Percentiles rank a stretch among this genome's conserved stretches.
Evolutionary conservation across 2,888 invertebrate species (phyloP).

Genomic region (Limnephilus rhombicus): DNA sequence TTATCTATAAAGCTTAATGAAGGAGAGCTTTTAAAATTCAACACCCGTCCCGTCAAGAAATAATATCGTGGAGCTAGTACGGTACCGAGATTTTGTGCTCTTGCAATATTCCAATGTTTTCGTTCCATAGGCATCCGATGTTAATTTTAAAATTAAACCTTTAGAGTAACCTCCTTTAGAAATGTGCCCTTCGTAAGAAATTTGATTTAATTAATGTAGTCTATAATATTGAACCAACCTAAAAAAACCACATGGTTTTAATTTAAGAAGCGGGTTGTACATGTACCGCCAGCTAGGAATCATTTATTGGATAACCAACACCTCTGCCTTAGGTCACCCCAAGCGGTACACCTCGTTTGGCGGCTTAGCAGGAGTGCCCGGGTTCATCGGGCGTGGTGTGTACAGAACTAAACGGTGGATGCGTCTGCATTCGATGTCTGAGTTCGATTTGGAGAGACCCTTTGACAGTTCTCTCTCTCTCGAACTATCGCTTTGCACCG

Average conservation of each 20-base stretch:
- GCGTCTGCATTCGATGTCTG: too few relatives aligned
- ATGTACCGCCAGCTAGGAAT: too few relatives aligned
- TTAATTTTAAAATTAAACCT: neutral
- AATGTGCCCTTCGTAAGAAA: neutral
- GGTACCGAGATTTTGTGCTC: neutral
- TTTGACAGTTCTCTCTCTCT: too few relatives aligned
- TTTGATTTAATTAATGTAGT: neutral
- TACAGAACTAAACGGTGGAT: too few relatives aligned
- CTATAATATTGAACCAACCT: neutral
- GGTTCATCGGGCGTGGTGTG: too few relatives aligned
- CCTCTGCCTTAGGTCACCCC: too few relatives aligned
- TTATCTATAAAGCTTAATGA: neutral
- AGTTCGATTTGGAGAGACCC: too few relatives aligned
- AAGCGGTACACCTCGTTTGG: too few relatives aligned
- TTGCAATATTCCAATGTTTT: neutral
- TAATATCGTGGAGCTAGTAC: neutral
- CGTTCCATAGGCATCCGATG: neutral
- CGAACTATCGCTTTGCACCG: too few relatives aligned
- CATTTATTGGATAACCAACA: too few relatives aligned
- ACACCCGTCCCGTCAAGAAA: neutral
- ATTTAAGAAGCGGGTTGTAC: too few relatives aligned
- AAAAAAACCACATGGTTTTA: neutral
- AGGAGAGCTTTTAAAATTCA: neutral
- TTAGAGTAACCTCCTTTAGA: neutral
- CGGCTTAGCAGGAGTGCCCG: too few relatives aligned